Evolutionary conservation across 30 jellyfish, hydroid and myxozoan species (phyloP).

Genomic region (Pelagia noctiluca): DNA sequence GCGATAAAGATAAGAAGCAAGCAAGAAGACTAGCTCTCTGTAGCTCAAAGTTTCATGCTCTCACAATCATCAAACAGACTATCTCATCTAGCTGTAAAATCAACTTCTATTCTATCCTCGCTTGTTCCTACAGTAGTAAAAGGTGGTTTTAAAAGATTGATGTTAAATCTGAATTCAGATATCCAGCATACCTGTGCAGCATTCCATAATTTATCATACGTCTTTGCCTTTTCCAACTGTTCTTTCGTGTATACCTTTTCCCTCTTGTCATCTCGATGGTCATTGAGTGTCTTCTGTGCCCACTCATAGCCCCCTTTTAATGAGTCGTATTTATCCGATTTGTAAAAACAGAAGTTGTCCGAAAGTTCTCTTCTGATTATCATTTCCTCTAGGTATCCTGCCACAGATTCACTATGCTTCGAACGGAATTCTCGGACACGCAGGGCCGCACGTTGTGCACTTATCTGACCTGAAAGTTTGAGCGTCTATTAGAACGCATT

Average conservation of each 20-base stretch:
- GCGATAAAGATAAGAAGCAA: no score
- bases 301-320: slow-evolving; percentile 81
- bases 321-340: slow-evolving; percentile 57
- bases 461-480: slow-evolving; percentile 69
- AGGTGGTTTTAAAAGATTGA: no score
- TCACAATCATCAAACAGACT: no score
- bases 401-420: slow-evolving; percentile 63
- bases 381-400: slow-evolving; percentile 80
- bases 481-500: no score
- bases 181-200: slow-evolving; percentile 75
- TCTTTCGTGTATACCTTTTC: slow-evolving; percentile 59
- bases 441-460: slow-evolving; percentile 82
- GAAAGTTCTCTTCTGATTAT: slow-evolving; percentile 81
- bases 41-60: no score
- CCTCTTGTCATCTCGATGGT: slow-evolving; percentile 78
- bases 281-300: slow-evolving; percentile 81
- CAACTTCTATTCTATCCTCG: no score
- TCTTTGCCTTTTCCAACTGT: slow-evolving; percentile 66
- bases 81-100: no score
- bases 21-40: no score
- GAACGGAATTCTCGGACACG: slow-evolving; percentile 62
- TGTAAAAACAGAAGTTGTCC: slow-evolving; percentile 80
- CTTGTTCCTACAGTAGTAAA: no score
- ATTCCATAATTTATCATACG: slow-evolving; percentile 90
- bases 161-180: no score